These are phyloP conservation scores for Cololabis saira DNA, from an alignment of 2,113 vertebrate species.

Conservation along the genomic window DNA sequence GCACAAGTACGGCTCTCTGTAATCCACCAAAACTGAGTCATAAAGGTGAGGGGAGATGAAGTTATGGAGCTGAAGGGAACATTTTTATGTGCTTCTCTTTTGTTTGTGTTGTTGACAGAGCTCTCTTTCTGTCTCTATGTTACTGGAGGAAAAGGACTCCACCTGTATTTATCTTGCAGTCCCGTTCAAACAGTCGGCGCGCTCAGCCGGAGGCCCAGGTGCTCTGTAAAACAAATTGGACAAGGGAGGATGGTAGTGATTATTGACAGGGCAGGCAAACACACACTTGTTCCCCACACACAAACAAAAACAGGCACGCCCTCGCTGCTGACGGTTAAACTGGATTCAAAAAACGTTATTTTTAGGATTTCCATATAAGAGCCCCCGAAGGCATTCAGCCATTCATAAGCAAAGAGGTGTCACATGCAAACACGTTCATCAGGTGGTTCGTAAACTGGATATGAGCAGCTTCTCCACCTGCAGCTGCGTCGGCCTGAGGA, in stretches of 20 bases:
- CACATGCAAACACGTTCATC: slow-evolving; percentile 49
- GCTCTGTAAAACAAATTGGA: slow-evolving; percentile 74
- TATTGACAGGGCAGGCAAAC: slow-evolving; percentile 29
- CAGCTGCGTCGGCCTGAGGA: too few relatives aligned
- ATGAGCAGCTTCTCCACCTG: not conserved
- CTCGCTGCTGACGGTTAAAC: slow-evolving; percentile 66
- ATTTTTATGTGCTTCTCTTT: slow-evolving; percentile 8
- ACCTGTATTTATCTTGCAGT: slow-evolving; percentile 78
- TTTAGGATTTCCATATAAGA: slow-evolving; percentile 62
- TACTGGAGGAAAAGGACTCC: slow-evolving; percentile 59
- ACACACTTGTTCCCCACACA: slow-evolving; percentile 5
- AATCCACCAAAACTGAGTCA: not conserved
- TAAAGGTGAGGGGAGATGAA: slow-evolving; percentile 1
- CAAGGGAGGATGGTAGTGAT: slow-evolving; percentile 64
- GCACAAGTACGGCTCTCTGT: not conserved
- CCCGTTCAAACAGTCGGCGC: slow-evolving; percentile 56
- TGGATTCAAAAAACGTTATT: slow-evolving; percentile 50
- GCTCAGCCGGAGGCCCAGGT: slow-evolving; percentile 59
- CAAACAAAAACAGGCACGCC: not conserved
- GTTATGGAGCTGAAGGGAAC: not conserved
- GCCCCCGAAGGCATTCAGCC: slow-evolving; percentile 47
- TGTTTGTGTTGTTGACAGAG: slow-evolving; percentile 17
- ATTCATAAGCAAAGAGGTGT: slow-evolving; percentile 53
- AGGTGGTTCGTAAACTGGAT: slow-evolving; percentile 20
- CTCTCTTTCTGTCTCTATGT: slow-evolving; percentile 33